These are phyloP conservation scores for Corythaixoides concolor DNA, from an alignment of 2,113 vertebrate genomes.

Conservation along the genomic window DNA sequence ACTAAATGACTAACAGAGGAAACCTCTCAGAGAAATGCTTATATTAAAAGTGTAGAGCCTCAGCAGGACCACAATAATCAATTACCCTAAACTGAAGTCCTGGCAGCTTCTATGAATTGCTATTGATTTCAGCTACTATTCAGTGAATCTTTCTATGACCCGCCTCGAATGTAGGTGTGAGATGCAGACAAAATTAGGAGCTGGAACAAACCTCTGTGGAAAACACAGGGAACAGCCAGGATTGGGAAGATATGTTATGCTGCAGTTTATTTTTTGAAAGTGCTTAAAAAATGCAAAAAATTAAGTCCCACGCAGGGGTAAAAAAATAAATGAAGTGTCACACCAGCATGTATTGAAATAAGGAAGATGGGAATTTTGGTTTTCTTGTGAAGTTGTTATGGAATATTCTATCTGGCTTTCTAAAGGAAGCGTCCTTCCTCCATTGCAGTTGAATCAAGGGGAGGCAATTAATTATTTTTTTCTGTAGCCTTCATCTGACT, in stretches of 20 bases:
- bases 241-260: neutral
- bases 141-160: conserved; percentile 1
- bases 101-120: conserved; percentile 53
- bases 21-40: conserved; percentile 31
- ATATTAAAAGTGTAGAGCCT: conserved; percentile 13
- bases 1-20: conserved; percentile 33
- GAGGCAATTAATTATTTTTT: neutral
- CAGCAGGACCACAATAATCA: conserved; percentile 42
- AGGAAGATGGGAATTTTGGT: neutral
- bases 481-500: neutral
- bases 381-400: neutral
- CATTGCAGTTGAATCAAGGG: neutral
- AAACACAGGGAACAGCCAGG: neutral
- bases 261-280: conserved; percentile 21
- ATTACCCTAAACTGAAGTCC: conserved; percentile 43
- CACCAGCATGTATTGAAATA: conserved; percentile 10
- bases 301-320: neutral
- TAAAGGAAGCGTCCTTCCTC: neutral
- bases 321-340: conserved; percentile 4
- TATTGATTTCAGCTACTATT: conserved; percentile 44
- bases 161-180: conserved; percentile 11
- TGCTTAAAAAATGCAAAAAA: conserved; percentile 15
- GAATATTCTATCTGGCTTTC: conserved; percentile 1
- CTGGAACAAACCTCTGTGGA: neutral
- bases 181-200: conserved; percentile 47